phyloP scores from a whole-genome alignment of 1,140 invertebrate species.

The Anadara kagoshimensis region DNA sequence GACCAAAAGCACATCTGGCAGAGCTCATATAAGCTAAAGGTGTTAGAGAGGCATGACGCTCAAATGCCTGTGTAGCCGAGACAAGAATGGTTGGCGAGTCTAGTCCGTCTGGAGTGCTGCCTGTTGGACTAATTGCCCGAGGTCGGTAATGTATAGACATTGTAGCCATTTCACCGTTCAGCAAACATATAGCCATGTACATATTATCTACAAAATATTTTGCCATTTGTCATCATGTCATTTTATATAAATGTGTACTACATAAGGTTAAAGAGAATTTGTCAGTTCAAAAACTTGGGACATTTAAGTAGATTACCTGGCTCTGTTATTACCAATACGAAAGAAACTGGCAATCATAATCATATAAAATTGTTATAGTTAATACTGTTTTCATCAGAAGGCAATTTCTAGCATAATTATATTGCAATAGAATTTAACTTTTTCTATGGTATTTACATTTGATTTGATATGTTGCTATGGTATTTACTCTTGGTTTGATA shows the following conservation, averaged over 20 bases:
- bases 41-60: conserved; percentile 76
- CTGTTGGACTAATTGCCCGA: conserved; percentile 61
- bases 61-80: conserved; percentile 61
- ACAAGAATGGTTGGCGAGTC: conserved; percentile 30
- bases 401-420: too few relatives aligned
- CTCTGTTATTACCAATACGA: too few relatives aligned
- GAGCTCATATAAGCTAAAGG: conserved; percentile 81
- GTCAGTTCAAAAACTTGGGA: too few relatives aligned
- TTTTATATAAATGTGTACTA: neutral
- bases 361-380: too few relatives aligned
- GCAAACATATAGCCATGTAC: conserved; percentile 75
- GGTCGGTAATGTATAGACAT: conserved; percentile 78
- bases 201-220: conserved; percentile 40
- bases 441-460: neutral
- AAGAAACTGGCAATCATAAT: too few relatives aligned
- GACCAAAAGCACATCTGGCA: conserved; percentile 84
- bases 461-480: neutral
- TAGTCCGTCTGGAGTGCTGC: conserved; percentile 39
- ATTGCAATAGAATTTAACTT: too few relatives aligned
- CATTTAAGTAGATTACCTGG: too few relatives aligned
- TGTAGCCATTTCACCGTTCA: conserved; percentile 79
- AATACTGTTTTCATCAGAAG: too few relatives aligned
- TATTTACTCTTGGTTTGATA: conserved; percentile 46
- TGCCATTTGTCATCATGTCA: neutral
- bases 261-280: neutral